phyloP scores from a whole-genome alignment of 53 echinoderm and acorn worm genomes.

The Patiria pectinifera region DNA sequence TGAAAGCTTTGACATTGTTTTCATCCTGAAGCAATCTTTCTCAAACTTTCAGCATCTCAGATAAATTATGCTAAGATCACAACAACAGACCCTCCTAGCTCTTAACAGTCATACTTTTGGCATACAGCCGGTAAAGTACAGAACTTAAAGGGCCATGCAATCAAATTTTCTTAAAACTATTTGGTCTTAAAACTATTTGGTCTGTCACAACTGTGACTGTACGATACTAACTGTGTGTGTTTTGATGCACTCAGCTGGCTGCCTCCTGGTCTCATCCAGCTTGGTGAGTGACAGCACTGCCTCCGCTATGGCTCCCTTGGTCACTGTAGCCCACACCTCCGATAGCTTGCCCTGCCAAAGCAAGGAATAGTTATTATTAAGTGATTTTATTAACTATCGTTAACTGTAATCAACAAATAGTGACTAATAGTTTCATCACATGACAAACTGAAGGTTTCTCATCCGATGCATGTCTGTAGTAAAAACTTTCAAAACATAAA shows the following conservation, averaged over 20 bases:
- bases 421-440: too few relatives aligned
- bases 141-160: not conserved
- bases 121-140: not conserved
- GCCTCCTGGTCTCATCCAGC: slow-evolving; percentile 83
- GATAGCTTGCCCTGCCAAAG: slow-evolving; percentile 85
- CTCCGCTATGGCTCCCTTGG: slow-evolving; percentile 93
- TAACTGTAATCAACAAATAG: too few relatives aligned
- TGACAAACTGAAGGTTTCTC: too few relatives aligned
- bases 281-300: slow-evolving; percentile 89
- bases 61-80: not conserved
- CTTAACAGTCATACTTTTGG: not conserved
- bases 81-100: not conserved
- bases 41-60: not conserved
- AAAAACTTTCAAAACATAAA: too few relatives aligned
- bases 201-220: too few relatives aligned
- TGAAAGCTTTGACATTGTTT: too few relatives aligned
- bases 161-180: too few relatives aligned
- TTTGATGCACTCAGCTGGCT: slow-evolving; percentile 82
- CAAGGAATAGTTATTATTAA: not conserved
- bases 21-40: not conserved
- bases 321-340: slow-evolving; percentile 83
- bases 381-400: too few relatives aligned
- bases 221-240: slow-evolving; percentile 82
- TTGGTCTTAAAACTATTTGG: too few relatives aligned
- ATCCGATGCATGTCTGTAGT: too few relatives aligned